These are phyloP conservation scores for Lottia gigantea DNA, from an alignment of 2,888 invertebrate genomes.

Conservation along the genomic window DNA sequence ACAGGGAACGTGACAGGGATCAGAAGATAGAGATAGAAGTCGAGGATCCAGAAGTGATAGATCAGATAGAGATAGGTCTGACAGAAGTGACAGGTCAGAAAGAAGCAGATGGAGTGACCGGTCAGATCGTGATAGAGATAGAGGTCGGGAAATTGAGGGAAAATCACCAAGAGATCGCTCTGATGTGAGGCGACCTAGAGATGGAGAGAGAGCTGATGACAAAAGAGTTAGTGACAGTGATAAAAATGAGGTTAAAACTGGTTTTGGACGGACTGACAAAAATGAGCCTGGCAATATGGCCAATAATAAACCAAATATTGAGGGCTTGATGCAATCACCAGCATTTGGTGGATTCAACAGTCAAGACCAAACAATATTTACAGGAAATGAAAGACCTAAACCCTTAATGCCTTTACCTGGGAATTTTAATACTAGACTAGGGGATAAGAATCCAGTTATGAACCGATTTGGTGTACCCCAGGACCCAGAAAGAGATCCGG, in stretches of 20 bases:
- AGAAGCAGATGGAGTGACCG: slow-evolving; percentile 28
- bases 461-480: too few species aligned
- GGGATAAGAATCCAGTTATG: too few species aligned
- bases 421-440: too few species aligned
- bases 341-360: too few species aligned
- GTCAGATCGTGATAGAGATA: slow-evolving; percentile 33
- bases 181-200: slow-evolving; percentile 17
- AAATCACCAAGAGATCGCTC: slow-evolving; percentile 18
- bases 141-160: slow-evolving; percentile 29
- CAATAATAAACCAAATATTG: too few species aligned
- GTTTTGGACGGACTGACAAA: too few species aligned
- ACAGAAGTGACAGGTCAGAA: slow-evolving; percentile 26
- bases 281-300: too few species aligned
- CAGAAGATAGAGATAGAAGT: slow-evolving; percentile 40
- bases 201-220: slow-evolving; percentile 3
- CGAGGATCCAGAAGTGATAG: slow-evolving; percentile 22
- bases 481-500: not conserved
- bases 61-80: slow-evolving; percentile 20
- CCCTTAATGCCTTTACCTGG: too few species aligned
- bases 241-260: too few species aligned
- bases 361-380: too few species aligned
- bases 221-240: not conserved
- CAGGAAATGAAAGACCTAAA: too few species aligned
- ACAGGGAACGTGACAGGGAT: slow-evolving; percentile 52
- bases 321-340: too few species aligned